A percentile compares a stretch with the other conserved stretches of the same genome.
Evolutionary conservation across 2,113 vertebrate species (phyloP).

Genomic region (Hippolais icterina): DNA sequence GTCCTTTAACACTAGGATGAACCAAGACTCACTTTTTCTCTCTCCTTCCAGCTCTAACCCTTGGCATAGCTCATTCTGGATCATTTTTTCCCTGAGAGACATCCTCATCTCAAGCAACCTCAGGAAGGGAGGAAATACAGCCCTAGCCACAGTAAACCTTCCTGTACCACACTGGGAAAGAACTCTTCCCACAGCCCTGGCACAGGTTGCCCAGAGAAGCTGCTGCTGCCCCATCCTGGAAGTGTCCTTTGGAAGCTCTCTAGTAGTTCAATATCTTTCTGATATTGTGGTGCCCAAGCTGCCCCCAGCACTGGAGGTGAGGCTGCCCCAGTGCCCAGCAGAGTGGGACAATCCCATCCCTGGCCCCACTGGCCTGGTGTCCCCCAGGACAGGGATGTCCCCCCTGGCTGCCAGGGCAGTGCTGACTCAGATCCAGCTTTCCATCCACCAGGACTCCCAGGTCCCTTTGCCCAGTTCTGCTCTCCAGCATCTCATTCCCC

Average conservation of each 20-base stretch:
- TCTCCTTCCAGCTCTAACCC: background rate
- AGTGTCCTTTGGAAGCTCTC: background rate
- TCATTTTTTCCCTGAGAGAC: background rate
- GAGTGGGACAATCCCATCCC: background rate
- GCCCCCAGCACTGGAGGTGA: background rate
- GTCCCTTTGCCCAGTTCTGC: background rate
- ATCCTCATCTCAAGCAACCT: background rate
- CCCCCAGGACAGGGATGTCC: background rate
- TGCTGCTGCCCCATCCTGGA: background rate
- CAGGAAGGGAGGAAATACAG: background rate
- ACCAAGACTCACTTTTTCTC: background rate
- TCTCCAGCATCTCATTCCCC: background rate
- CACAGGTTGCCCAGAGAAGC: background rate
- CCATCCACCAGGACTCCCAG: background rate
- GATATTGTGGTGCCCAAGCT: background rate
- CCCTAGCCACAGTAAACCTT: background rate
- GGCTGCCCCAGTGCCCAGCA: fast-evolving
- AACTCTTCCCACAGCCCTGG: background rate
- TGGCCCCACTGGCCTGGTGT: background rate
- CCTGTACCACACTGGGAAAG: background rate
- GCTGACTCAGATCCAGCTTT: background rate
- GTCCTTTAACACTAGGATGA: background rate
- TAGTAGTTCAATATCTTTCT: background rate
- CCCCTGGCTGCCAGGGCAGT: background rate
- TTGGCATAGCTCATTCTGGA: background rate